Conservation (phyloP, 2,113 vertebrate genomes). For the Patagioenas fasciata region DNA sequence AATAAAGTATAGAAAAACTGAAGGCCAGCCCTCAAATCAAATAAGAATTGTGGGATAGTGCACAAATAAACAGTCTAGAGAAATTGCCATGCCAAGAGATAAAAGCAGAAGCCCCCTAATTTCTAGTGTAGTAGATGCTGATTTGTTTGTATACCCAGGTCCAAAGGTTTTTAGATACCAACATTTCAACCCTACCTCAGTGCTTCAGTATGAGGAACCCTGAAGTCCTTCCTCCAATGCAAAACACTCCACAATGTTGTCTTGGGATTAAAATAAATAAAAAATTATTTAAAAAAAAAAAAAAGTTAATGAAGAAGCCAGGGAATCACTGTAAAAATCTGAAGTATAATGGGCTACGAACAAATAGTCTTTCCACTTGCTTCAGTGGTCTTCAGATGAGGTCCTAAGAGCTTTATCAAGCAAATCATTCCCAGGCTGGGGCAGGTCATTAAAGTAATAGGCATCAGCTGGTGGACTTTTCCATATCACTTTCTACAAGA, state of each 20-base stretch:
- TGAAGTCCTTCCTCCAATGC: neutral
- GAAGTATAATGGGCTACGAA: neutral
- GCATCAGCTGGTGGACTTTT: neutral
- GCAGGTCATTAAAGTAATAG: neutral
- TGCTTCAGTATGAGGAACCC: neutral
- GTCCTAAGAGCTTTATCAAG: neutral
- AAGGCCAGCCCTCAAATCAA: neutral
- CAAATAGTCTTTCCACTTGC: neutral
- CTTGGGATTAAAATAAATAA: neutral
- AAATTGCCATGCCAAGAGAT: neutral
- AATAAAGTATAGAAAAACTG: neutral
- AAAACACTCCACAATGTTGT: neutral
- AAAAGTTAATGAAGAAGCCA: neutral
- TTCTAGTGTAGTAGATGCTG: rapidly evolving
- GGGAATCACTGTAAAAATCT: neutral
- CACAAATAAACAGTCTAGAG: neutral
- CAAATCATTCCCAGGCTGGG: neutral
- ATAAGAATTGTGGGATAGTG: neutral
- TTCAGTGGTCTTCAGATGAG: neutral
- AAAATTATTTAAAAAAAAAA: too few species aligned
- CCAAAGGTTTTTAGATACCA: neutral
- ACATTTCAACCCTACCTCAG: rapidly evolving
- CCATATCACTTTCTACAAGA: neutral
- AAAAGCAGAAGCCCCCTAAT: neutral
- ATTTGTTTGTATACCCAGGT: neutral